A percentile compares a stretch with the other conserved stretches of the same genome.
Evolutionary conservation across 2,888 invertebrate species (phyloP).

Genomic region (Mesorhabditis sp.): DNA sequence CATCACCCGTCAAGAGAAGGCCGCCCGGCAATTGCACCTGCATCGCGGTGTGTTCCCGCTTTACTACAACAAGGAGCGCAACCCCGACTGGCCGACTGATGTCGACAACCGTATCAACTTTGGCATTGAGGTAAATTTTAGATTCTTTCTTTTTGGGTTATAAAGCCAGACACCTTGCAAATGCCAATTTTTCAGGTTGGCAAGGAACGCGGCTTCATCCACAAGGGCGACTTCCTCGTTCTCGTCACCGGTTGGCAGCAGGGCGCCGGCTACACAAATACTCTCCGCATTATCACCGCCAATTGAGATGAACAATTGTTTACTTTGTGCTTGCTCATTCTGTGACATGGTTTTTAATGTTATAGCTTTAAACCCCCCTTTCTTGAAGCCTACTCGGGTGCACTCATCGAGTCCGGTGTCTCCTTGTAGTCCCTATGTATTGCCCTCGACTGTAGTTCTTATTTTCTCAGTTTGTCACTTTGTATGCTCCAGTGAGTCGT

Average conservation of each 20-base stretch:
- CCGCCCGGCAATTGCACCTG: conserved; percentile 85
- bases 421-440: too few species aligned
- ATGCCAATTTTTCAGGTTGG: conserved; percentile 56
- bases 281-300: conserved; percentile 60
- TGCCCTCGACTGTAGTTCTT: too few species aligned
- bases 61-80: conserved; percentile 66
- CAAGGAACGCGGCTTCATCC: conserved; percentile 79
- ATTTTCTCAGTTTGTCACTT: too few species aligned
- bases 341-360: too few species aligned
- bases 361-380: too few species aligned
- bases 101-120: conserved; percentile 68
- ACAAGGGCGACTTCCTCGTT: conserved; percentile 80
- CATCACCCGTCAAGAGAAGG: conserved; percentile 78
- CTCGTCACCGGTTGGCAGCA: conserved; percentile 87
- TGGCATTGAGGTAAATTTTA: conserved; percentile 33
- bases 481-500: too few species aligned
- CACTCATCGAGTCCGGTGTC: too few species aligned
- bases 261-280: conserved; percentile 61
- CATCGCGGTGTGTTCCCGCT: conserved; percentile 87
- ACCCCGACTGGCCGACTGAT: conserved; percentile 80
- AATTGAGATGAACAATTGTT: conserved; percentile 9
- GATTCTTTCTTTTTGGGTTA: conserved; percentile 48
- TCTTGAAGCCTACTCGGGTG: too few species aligned
- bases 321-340: too few species aligned
- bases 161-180: not conserved